Evolutionary conservation across 2,888 invertebrate species (phyloP), one percentile per base, ranked within the genome.

Genomic region (Napeogenes sylphis): DNA sequence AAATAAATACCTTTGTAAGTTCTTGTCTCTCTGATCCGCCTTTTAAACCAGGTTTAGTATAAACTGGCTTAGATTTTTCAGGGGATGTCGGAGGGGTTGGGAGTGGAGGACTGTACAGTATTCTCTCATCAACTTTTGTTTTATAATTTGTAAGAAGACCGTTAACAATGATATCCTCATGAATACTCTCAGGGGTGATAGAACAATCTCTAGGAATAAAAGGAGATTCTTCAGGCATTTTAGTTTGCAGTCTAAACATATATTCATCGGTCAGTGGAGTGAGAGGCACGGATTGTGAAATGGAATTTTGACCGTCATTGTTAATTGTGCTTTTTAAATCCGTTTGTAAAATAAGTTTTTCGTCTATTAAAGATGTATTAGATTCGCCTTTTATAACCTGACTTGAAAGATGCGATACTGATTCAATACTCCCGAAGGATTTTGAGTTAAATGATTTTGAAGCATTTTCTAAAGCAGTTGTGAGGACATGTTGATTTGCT

Each of bases 191-290:
- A 4, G 78, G 78, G 51, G 68, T 73, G 13, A 72, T 71, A 4
- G 73, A 75, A n/a, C 73, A 73, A 32, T 78, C 83, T 65, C 75
- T 74, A 0, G 80, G 82, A 1, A 83, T 66, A 0, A 79, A 78
- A 6, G 78, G 75, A 1, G 70, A 68, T 4, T 78, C 74, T 74
- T 82, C 86, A 0, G 87, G 87, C n/a, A 86, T 64, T 10, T 83
- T 81, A 0, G 82, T 78, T 56, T 77, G 69, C 2, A 90, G 75
- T 67, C 83, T 81, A 59, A 90, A 90, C 0, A 90, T 70, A 60
- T 90, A 90, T 76, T 89, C 89, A 54, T 90, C 90, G 2, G 83
- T 85, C 51, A 90, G 59, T 13, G 90, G 90, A 2, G 89, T 88
- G 0, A 85, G 84, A 2, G 87, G 88, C 0, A 77, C 70, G 0